Conservation (phyloP, 1,140 invertebrate species). For the Phortica variegata region DNA sequence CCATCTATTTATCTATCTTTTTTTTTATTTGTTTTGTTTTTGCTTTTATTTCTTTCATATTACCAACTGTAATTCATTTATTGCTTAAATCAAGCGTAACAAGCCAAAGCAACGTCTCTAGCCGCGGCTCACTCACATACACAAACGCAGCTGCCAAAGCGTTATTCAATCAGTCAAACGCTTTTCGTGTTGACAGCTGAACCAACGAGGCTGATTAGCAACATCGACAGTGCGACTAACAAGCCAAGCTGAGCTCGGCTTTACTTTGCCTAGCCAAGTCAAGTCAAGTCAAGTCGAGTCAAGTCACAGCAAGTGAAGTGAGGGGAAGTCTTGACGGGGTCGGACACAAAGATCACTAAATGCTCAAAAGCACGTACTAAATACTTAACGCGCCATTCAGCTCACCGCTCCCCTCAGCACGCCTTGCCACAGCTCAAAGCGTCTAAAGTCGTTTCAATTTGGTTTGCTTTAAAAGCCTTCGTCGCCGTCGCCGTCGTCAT, state of each 20-base stretch:
- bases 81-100: slow-evolving; percentile 48
- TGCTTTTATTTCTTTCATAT: slow-evolving; percentile 6
- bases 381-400: slow-evolving; percentile 16
- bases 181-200: not conserved
- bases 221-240: slow-evolving; percentile 8
- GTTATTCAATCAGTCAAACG: slow-evolving; percentile 42
- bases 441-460: no score
- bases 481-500: no score
- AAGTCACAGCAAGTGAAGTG: no score
- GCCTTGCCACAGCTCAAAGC: slow-evolving; percentile 15
- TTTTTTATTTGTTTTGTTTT: no score
- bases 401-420: slow-evolving; percentile 6
- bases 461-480: no score
- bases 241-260: slow-evolving; percentile 1
- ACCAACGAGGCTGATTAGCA: slow-evolving; percentile 42
- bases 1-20: no score
- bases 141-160: no score
- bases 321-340: no score
- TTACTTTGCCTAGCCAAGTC: no score
- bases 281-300: no score
- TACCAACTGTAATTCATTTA: slow-evolving; percentile 23
- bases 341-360: no score
- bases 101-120: slow-evolving; percentile 18
- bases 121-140: slow-evolving; percentile 3
- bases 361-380: slow-evolving; percentile 25